Percentiles rank a stretch among this genome's conserved stretches.
Conservation (phyloP, 2,888 invertebrate genomes). For the Ichneumon xanthorius region DNA sequence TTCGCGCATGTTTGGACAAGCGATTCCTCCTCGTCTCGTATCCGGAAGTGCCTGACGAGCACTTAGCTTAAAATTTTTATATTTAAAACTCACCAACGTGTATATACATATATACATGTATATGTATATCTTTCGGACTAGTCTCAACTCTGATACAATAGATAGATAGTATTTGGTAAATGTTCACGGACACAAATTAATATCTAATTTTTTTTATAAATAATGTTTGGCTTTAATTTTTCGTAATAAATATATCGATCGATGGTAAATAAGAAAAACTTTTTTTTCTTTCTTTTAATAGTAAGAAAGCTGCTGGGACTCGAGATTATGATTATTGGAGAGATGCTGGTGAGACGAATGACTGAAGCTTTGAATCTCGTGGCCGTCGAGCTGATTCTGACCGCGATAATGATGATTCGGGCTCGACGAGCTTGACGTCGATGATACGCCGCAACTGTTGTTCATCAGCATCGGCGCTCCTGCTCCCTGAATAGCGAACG, state of each 20-base stretch:
- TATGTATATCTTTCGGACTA: conserved; percentile 45
- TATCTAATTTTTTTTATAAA: background rate
- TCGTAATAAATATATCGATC: conserved; percentile 20
- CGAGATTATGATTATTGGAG: conserved; percentile 75
- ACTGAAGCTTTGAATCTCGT: conserved; percentile 76
- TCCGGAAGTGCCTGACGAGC: conserved; percentile 44
- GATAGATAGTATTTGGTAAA: conserved; percentile 36
- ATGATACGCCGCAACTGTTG: conserved; percentile 77
- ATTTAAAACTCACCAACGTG: conserved; percentile 22
- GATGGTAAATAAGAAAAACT: background rate
- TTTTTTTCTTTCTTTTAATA: conserved; percentile 57
- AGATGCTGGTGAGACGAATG: conserved; percentile 75
- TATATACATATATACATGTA: background rate
- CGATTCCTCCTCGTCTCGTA: conserved; percentile 58
- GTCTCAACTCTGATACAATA: conserved; percentile 38
- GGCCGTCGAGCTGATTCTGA: conserved; percentile 74
- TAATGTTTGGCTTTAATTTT: conserved; percentile 3
- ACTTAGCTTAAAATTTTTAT: conserved; percentile 39
- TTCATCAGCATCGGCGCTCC: conserved; percentile 75
- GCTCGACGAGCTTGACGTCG: conserved; percentile 75
- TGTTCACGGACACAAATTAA: background rate
- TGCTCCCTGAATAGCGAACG: conserved; percentile 89
- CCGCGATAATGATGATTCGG: conserved; percentile 73
- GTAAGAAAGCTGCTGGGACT: conserved; percentile 77
- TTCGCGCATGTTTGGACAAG: conserved; percentile 69